Percentiles rank a stretch among this genome's conserved stretches.
These are phyloP conservation scores for Dendrolimus pini DNA, from an alignment of 2,888 invertebrate species.

Conservation along the genomic window DNA sequence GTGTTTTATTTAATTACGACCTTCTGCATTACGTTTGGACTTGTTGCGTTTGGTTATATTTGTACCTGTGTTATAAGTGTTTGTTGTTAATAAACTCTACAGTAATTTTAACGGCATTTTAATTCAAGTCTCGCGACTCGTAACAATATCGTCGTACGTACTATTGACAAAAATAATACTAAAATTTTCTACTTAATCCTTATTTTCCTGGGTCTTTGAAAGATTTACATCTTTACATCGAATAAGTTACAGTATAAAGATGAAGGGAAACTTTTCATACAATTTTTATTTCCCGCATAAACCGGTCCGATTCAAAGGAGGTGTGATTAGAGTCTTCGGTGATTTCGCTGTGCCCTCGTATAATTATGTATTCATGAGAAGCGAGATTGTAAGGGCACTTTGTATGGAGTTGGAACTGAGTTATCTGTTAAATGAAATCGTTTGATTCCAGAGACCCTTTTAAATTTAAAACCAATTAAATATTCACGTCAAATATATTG, in stretches of 20 bases:
- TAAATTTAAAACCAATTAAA: not conserved
- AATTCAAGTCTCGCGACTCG: too few species aligned
- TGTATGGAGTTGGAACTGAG: conserved; percentile 5
- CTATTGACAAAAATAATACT: too few species aligned
- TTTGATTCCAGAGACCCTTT: not conserved
- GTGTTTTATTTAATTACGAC: too few species aligned
- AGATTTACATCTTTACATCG: too few species aligned
- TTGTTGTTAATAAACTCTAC: too few species aligned
- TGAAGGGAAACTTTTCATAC: not conserved
- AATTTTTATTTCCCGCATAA: not conserved
- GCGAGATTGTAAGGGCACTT: conserved; percentile 13
- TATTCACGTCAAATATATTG: not conserved
- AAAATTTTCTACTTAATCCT: too few species aligned
- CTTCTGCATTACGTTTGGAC: too few species aligned
- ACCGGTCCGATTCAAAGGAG: conserved; percentile 8
- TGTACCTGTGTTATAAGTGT: too few species aligned
- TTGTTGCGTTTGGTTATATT: too few species aligned
- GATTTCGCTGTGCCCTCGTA: conserved; percentile 26
- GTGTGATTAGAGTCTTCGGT: conserved; percentile 26
- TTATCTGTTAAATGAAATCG: not conserved
- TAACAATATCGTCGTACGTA: too few species aligned
- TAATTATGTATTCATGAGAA: conserved; percentile 21
- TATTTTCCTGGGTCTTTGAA: too few species aligned
- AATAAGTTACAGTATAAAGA: not conserved
- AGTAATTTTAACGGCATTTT: too few species aligned